A percentile compares a stretch with the other conserved stretches of the same genome.
These are phyloP conservation scores for Coenonympha glycerion DNA, from an alignment of 2,888 invertebrate genomes.

Conservation along the genomic window DNA sequence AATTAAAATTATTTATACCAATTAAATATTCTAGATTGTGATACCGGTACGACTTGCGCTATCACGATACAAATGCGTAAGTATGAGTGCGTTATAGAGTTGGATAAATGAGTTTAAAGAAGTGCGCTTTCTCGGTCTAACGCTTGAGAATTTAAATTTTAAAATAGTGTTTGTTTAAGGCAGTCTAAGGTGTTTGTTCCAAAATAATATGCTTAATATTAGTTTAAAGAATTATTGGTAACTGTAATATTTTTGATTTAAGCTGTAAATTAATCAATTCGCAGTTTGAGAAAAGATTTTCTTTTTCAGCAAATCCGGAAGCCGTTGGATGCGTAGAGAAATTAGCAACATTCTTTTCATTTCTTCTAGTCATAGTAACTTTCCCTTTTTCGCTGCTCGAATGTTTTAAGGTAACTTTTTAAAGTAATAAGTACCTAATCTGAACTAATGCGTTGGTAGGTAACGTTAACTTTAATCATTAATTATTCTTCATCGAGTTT, in stretches of 20 bases:
- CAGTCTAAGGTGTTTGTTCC: too few species aligned
- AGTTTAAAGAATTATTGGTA: too few species aligned
- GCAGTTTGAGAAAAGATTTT: background rate
- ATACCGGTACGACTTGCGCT: slow-evolving; percentile 72
- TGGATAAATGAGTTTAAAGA: background rate
- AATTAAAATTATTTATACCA: slow-evolving; percentile 32
- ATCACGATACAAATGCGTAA: slow-evolving; percentile 74
- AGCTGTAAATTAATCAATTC: too few species aligned
- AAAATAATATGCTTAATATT: too few species aligned
- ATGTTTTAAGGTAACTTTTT: slow-evolving; percentile 87
- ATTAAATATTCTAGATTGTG: slow-evolving; percentile 70
- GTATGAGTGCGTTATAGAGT: slow-evolving; percentile 35
- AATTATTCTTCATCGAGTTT: too few species aligned
- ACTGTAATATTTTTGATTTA: background rate
- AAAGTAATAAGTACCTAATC: too few species aligned
- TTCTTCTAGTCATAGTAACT: slow-evolving; percentile 83
- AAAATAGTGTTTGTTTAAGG: too few species aligned
- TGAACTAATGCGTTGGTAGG: too few species aligned
- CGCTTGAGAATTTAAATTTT: background rate
- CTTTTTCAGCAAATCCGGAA: slow-evolving; percentile 73
- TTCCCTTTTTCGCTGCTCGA: slow-evolving; percentile 89
- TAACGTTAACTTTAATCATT: too few species aligned
- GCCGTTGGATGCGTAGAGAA: slow-evolving; percentile 84
- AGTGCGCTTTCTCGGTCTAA: background rate
- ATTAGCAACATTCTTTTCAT: slow-evolving; percentile 82